Base-by-base conservation (phyloP, 2,888 invertebrate genomes). In the Plagodis dolabraria region DNA sequence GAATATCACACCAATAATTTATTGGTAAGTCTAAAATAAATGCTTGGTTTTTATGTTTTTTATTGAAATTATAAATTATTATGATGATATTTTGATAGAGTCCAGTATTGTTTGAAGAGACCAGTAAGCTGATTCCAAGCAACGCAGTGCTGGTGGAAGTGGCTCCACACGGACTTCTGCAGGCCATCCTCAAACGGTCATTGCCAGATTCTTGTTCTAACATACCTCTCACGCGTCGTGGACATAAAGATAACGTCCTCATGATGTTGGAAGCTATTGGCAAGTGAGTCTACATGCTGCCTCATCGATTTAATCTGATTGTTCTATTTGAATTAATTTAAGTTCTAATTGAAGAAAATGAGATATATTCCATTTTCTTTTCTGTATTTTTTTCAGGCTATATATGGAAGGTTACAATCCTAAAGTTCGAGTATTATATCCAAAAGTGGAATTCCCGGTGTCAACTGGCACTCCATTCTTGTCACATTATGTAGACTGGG, bases 1-100 rank as follows among this genome's bases (percentile, higher is more conserved):
- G 96, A 96, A 68, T 98, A 98, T 77, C 96, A 96, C 73, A 95
- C 95, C 0, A 96, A 97, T 79, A 97, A 97, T 80, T 87, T 97
- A 42, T 83, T 96, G 60, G 70, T 96, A 93, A 51, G 43, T 42
- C 10, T 22, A 22, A 42, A 10, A 8, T n/a, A 42, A 42, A 2
- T 42, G 7, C 7, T 7, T 7, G 8, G 5, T 36, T 36, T 36
- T 36, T 36, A 8, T 36, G 5, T 36, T 7, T 7, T 36, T 4
- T 36, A 36, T 36, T 36, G 36, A 7, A 36, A 36, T 36, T 4
- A 8, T 9, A 36, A 36, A 36, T 5, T 5, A 8, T 36, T 0
- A 42, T 42, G 11, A 38, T 38, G 1, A 7, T 38, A 8, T 1
- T 38, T 38, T 38, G 38, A 2, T 48, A 77, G 67, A 94, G 85